A percentile compares a stretch with the other conserved stretches of the same genome.
Conservation (phyloP, 2,888 invertebrate genomes). For the Xestobium rufovillosum region DNA sequence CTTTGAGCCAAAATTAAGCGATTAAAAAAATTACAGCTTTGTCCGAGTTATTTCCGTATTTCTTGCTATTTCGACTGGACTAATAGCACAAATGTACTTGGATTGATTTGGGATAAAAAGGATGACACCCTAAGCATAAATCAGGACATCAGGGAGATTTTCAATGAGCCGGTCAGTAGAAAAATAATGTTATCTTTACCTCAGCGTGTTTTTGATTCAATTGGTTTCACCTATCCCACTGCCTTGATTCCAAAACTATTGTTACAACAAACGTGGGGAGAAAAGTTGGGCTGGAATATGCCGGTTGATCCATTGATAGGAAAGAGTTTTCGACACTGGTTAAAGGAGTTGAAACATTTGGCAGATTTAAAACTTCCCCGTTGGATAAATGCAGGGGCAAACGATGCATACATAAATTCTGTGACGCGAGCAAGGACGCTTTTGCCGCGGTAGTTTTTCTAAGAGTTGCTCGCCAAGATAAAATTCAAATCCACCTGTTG, state of each 20-base stretch:
- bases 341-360: conserved; percentile 9
- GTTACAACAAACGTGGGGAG: conserved; percentile 21
- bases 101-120: too few species aligned
- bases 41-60: too few species aligned
- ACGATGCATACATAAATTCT: too few species aligned
- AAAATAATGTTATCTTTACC: conserved; percentile 15
- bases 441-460: too few species aligned
- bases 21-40: too few species aligned
- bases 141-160: conserved; percentile 2
- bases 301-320: conserved; percentile 13
- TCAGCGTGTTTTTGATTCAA: conserved; percentile 25
- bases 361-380: too few species aligned
- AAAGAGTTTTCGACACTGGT: conserved; percentile 20
- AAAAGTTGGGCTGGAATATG: conserved; percentile 14
- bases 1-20: too few species aligned
- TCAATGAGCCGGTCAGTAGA: conserved; percentile 7
- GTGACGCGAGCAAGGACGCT: too few species aligned
- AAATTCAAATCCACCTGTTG: conserved; percentile 24
- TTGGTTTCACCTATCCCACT: conserved; percentile 22
- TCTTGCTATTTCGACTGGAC: too few species aligned
- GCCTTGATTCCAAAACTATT: conserved; percentile 22
- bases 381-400: too few species aligned
- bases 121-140: too few species aligned
- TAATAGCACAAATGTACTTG: too few species aligned
- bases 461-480: background rate